Conservation (phyloP, 2,888 invertebrate species). For the Charanyca ferruginea region DNA sequence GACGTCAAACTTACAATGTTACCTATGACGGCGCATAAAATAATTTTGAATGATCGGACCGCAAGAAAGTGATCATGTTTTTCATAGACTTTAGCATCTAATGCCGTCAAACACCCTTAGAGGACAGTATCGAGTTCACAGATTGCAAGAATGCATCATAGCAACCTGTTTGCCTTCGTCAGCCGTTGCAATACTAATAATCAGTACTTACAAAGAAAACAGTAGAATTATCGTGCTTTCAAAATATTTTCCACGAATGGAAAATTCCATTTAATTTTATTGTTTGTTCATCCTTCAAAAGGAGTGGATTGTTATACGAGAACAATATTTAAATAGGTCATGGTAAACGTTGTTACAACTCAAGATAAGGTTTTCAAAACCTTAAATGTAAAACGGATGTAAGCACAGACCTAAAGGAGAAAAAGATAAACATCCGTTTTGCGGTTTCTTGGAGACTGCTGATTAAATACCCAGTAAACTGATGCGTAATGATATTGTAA, state of each 20-base stretch:
- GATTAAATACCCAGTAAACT: conserved; percentile 8
- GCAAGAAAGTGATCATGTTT: conserved; percentile 13
- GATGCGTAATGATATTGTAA: background rate
- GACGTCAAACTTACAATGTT: conserved; percentile 2
- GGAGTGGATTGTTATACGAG: background rate
- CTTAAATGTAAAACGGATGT: conserved; percentile 40
- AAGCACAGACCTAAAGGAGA: conserved; percentile 3
- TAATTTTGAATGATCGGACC: conserved; percentile 3
- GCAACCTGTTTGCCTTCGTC: conserved; percentile 47
- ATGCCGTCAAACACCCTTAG: conserved; percentile 27
- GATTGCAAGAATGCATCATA: conserved; percentile 59
- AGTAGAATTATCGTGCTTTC: conserved; percentile 38
- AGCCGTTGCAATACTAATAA: conserved; percentile 49
- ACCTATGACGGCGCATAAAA: conserved; percentile 23
- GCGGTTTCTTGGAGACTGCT: background rate
- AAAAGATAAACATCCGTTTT: conserved; percentile 47
- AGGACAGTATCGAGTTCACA: conserved; percentile 40
- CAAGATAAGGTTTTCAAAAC: conserved; percentile 32
- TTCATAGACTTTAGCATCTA: background rate
- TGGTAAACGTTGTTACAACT: conserved; percentile 10
- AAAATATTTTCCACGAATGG: conserved; percentile 22
- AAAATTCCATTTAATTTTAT: background rate
- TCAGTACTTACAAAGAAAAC: conserved; percentile 52
- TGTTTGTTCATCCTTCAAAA: conserved; percentile 17
- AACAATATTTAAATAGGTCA: background rate